Evolutionary conservation across 2,888 invertebrate species (phyloP).

Genomic region (Ditylenchus weischeri): DNA sequence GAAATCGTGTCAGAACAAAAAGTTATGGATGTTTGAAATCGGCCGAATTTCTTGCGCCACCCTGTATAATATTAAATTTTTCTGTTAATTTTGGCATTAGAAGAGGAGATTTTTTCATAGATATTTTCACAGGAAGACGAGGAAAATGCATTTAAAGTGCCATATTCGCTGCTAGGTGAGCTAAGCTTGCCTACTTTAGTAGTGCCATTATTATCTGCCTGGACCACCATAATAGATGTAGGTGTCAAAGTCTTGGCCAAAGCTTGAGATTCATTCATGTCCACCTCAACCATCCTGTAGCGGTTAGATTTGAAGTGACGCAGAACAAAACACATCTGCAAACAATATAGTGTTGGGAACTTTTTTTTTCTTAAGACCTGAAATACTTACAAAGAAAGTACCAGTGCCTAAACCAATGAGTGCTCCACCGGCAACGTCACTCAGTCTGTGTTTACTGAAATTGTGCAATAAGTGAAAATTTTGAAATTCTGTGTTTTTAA

Average conservation of each 20-base stretch:
- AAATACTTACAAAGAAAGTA: slow-evolving; percentile 34
- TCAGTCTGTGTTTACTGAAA: slow-evolving; percentile 42
- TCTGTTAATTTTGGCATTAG: no score
- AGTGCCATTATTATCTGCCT: not conserved
- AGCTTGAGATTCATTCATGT: slow-evolving; percentile 22
- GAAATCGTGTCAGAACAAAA: no score
- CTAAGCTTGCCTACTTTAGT: not conserved
- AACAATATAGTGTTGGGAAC: not conserved
- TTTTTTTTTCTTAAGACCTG: not conserved
- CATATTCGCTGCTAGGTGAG: slow-evolving; percentile 24
- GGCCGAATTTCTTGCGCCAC: no score
- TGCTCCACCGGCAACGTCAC: slow-evolving; percentile 46
- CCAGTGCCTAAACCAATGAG: slow-evolving; percentile 42
- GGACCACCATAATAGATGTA: slow-evolving; percentile 14
- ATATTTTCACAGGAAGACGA: slow-evolving; percentile 12
- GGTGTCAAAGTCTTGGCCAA: not conserved
- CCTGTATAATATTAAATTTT: no score
- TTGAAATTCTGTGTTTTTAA: slow-evolving; percentile 12
- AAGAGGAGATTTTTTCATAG: slow-evolving; percentile 1
- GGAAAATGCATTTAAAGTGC: slow-evolving; percentile 15
- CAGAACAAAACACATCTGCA: slow-evolving; percentile 31
- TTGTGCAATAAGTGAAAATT: not conserved
- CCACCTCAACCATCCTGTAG: slow-evolving; percentile 29
- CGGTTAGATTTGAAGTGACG: slow-evolving; percentile 35
- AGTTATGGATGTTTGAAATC: no score